These are phyloP conservation scores for Acanthopagrus latus DNA, from an alignment of 2,797 vertebrate genomes.

Conservation along the genomic window DNA sequence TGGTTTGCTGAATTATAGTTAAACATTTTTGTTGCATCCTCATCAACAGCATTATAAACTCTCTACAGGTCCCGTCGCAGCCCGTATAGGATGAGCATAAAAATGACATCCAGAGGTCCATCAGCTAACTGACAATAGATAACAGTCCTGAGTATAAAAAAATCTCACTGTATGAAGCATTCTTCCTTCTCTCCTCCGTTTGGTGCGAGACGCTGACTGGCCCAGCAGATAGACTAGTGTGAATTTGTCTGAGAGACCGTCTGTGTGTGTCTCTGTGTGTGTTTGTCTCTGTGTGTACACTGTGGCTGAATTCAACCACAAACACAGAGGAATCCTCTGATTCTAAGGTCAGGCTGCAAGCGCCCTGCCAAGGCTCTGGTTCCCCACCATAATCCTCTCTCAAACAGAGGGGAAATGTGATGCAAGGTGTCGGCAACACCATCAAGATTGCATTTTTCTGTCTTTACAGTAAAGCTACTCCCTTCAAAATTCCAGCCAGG, in stretches of 20 bases:
- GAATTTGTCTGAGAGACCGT: slow-evolving; percentile 42
- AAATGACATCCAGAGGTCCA: not conserved
- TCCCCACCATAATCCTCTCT: slow-evolving; percentile 77
- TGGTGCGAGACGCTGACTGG: slow-evolving; percentile 8
- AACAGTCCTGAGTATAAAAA: not conserved
- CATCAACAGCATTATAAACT: not conserved
- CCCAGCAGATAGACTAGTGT: slow-evolving; percentile 30
- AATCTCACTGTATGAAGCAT: not conserved
- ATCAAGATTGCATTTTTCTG: slow-evolving; percentile 80
- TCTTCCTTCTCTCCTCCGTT: not conserved
- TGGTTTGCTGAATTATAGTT: too few species aligned
- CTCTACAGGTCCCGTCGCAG: not conserved
- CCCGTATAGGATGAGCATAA: not conserved
- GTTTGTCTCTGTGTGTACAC: slow-evolving; percentile 33
- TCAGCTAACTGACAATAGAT: not conserved
- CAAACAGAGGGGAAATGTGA: slow-evolving; percentile 78
- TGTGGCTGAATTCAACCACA: slow-evolving; percentile 63
- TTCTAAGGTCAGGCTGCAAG: slow-evolving; percentile 75
- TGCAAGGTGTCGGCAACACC: slow-evolving; percentile 83
- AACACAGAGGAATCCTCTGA: slow-evolving; percentile 67
- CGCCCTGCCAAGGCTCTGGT: slow-evolving; percentile 70
- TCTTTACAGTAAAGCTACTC: slow-evolving; percentile 81
- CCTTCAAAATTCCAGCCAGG: slow-evolving; percentile 81
- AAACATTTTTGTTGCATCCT: too few species aligned
- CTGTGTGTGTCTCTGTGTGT: slow-evolving; percentile 33